Percentiles rank a stretch among this genome's conserved stretches.
phyloP scores from a whole-genome alignment of 2,113 vertebrate genomes.

The Ictalurus furcatus region DNA sequence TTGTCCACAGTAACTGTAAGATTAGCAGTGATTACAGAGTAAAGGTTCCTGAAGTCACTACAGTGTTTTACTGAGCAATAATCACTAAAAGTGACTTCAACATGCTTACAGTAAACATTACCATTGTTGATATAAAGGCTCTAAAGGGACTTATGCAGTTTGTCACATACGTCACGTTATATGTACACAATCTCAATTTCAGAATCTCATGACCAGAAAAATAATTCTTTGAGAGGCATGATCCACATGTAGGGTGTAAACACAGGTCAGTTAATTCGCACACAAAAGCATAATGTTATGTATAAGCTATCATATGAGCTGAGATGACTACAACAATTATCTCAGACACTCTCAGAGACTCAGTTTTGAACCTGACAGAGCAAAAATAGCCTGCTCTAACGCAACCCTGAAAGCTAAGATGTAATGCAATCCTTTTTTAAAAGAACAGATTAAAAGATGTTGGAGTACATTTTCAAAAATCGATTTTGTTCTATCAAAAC shows the following conservation, averaged over 20 bases:
- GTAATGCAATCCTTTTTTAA: neutral
- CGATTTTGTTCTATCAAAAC: slow-evolving; percentile 39
- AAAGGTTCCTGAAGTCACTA: neutral
- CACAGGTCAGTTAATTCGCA: neutral
- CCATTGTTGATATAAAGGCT: slow-evolving; percentile 17
- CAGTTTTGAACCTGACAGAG: neutral
- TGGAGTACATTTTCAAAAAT: slow-evolving; percentile 18
- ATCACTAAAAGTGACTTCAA: slow-evolving; percentile 7
- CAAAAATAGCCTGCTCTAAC: neutral
- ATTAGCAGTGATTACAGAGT: slow-evolving; percentile 25
- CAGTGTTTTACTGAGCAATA: slow-evolving; percentile 28
- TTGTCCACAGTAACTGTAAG: slow-evolving; percentile 10
- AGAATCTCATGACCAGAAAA: neutral
- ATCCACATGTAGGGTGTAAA: neutral
- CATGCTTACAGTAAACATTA: slow-evolving; percentile 26
- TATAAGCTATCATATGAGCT: neutral
- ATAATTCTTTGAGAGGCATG: neutral
- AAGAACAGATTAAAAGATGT: slow-evolving; percentile 17
- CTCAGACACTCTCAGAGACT: neutral
- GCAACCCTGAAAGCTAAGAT: neutral
- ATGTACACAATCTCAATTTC: neutral
- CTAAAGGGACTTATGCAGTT: slow-evolving; percentile 8
- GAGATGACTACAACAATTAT: neutral
- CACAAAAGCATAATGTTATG: neutral
- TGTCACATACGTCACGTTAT: neutral